Conservation (phyloP, 1,140 invertebrate genomes). For the Leptinotarsa lineolata region DNA sequence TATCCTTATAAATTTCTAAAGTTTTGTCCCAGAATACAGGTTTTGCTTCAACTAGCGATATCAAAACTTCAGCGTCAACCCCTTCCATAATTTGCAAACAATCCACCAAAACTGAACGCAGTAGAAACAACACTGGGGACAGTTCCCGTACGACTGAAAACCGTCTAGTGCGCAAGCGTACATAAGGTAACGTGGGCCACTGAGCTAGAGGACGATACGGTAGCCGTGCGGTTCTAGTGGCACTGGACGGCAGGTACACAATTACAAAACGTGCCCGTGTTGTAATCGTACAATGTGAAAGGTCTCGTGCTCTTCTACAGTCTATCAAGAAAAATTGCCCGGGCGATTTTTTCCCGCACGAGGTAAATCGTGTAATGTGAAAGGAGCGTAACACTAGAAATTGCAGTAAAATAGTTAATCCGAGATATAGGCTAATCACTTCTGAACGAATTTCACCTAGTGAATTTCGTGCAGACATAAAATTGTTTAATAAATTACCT, state of each 20-base stretch:
- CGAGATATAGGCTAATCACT: no score
- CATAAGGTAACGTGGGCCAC: conserved; percentile 16
- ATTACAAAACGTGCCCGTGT: not conserved
- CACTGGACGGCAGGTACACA: not conserved
- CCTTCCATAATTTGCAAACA: conserved; percentile 12
- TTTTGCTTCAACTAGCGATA: conserved; percentile 21
- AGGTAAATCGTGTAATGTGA: conserved; percentile 24
- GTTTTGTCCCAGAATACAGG: conserved; percentile 9
- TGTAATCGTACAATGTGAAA: conserved; percentile 26
- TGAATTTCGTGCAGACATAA: no score
- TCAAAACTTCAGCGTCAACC: conserved; percentile 22
- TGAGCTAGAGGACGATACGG: conserved; percentile 4
- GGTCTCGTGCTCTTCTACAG: conserved; percentile 19
- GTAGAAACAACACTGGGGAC: no score
- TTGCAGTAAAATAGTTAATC: no score
- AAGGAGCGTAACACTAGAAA: no score
- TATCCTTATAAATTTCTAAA: conserved; percentile 14
- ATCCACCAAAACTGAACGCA: not conserved
- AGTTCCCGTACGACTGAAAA: not conserved
- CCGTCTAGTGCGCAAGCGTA: not conserved
- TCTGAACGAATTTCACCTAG: no score
- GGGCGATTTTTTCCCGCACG: not conserved
- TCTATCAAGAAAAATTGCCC: not conserved
- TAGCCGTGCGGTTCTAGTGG: not conserved
- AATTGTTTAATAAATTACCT: no score